Conservation (phyloP, 2,113 vertebrate genomes). For the Pipra filicauda region DNA sequence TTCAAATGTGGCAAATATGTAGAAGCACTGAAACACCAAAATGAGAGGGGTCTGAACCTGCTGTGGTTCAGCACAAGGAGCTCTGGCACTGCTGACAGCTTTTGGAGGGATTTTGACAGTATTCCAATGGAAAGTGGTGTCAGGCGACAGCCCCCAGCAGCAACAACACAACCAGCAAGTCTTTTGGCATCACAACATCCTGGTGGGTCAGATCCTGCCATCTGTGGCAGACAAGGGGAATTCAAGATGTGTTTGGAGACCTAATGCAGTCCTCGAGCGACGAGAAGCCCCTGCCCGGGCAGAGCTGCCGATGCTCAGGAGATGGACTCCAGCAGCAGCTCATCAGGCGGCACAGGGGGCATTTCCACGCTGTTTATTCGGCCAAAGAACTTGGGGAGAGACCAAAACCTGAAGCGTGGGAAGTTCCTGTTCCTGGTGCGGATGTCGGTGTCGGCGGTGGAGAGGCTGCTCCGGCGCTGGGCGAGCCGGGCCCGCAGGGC, state of each 20-base stretch:
- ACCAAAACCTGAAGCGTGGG: neutral
- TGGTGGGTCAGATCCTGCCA: neutral
- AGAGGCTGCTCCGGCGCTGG: conserved; percentile 54
- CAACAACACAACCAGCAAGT: neutral
- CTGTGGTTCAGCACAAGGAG: neutral
- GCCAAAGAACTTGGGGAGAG: conserved; percentile 13
- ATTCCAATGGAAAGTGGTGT: accelerated
- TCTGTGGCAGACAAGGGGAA: accelerated
- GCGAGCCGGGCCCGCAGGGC: conserved; percentile 51
- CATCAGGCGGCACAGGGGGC: neutral
- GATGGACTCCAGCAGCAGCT: conserved; percentile 57
- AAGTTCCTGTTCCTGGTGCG: neutral
- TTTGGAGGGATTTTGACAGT: neutral
- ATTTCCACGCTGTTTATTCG: conserved; percentile 45
- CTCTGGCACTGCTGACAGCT: accelerated
- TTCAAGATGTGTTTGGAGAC: neutral
- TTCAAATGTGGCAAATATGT: neutral
- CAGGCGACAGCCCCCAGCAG: neutral
- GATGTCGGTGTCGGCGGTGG: neutral
- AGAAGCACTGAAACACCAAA: neutral
- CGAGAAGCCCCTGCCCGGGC: accelerated
- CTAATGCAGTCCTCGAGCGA: neutral
- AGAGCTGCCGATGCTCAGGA: neutral
- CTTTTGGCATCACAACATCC: neutral
- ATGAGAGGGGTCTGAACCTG: neutral